Evolutionary conservation across 2,797 vertebrate species (phyloP).

Genomic region (Myiotriccus ornatus): DNA sequence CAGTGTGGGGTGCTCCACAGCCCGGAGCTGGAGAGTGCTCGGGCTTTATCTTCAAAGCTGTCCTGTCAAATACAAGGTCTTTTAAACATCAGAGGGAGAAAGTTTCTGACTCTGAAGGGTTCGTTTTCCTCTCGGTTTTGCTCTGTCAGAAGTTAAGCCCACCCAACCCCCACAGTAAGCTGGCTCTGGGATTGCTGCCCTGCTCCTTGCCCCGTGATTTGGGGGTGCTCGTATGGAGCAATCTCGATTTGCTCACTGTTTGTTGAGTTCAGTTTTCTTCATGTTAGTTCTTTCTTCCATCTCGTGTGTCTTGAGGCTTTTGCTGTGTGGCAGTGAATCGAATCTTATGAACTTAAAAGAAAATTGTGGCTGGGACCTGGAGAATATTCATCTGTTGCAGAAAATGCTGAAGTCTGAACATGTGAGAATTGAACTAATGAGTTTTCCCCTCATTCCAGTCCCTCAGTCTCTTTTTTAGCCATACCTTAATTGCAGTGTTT

Average conservation of each 20-base stretch:
- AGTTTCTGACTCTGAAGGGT: slow-evolving; percentile 77
- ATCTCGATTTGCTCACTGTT: slow-evolving; percentile 56
- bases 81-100: slow-evolving; percentile 79
- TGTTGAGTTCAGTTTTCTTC: slow-evolving; percentile 61
- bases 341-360: slow-evolving; percentile 32
- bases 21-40: slow-evolving; percentile 71
- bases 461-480: slow-evolving; percentile 28
- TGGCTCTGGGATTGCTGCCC: slow-evolving; percentile 61
- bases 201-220: slow-evolving; percentile 63
- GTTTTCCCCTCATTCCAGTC: not conserved
- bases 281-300: slow-evolving; percentile 33
- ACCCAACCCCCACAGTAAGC: slow-evolving; percentile 63
- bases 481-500: slow-evolving; percentile 24
- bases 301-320: not conserved
- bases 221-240: slow-evolving; percentile 36
- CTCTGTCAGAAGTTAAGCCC: slow-evolving; percentile 76
- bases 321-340: slow-evolving; percentile 20
- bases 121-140: slow-evolving; percentile 72
- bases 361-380: slow-evolving; percentile 46
- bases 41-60: slow-evolving; percentile 75
- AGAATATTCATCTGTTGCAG: slow-evolving; percentile 49
- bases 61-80: slow-evolving; percentile 73
- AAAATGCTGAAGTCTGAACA: slow-evolving; percentile 55
- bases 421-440: slow-evolving; percentile 50
- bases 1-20: slow-evolving; percentile 70